Base-by-base conservation (phyloP, 2,888 invertebrate species). In the Macrosoma leucophasiata region DNA sequence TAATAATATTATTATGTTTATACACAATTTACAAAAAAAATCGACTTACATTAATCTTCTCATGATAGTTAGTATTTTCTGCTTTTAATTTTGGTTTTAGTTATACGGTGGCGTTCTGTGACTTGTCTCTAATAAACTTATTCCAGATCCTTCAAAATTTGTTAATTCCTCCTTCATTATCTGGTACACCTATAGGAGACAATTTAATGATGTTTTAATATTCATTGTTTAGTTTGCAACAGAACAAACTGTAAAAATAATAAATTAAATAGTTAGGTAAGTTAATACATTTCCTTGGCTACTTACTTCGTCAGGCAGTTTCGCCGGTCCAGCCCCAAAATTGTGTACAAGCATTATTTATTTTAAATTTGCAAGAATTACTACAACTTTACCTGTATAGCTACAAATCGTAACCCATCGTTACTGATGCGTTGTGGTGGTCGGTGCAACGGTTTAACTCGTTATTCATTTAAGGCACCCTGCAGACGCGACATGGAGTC, bases 101-200 rank as follows among this genome's bases (percentile, higher is more conserved):
- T n/a, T 87, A 64, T 97, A 99, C 40, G 94, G 91, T 18, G 90
- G 77, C 1, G 95, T 93, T 44, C 98, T 89, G 70, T 98, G 98
- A 52, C 97, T 97, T 79, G 98, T 91, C 84, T 97, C 97, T 87
- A 97, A 89, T 29, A 98, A 90, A 70, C 97, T 97, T 53, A 97
- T 90, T 36, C 94, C 94, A 6, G 91, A 88, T 44, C 90, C 87
- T 43, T 89, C 88, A 72, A 91, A 96, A 55, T 92, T 86, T 0
- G 96, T 75, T 29, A 98, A 81, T 69, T 97, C 96, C 28, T 86
- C 78, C 74, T 92, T 94, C 1, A 95, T 93, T 51, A 91, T 89
- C 50, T 88, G 81, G 45, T 98, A 77, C 1, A 98, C 97, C 97
- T 97, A 53, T 30, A 27, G 12, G 18, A 29, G 19, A 29, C 24